Base-by-base conservation (phyloP, 2,888 invertebrate species). In the Lasioglossum oenotherae region DNA sequence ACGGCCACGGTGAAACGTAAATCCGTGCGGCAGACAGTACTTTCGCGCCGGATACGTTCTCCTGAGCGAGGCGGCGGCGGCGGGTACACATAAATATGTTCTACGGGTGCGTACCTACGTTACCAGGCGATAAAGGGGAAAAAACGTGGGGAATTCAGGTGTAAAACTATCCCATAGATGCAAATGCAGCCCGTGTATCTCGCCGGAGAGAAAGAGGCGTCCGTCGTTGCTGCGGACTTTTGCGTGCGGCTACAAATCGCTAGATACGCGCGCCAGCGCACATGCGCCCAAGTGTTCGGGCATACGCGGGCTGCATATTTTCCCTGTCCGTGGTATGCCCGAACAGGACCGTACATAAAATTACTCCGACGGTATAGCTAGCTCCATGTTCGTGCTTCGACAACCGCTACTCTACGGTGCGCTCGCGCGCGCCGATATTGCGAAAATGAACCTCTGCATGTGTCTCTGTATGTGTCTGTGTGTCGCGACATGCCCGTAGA, bases 151-250 rank as follows among this genome's bases (percentile, higher is more conserved):
- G 81, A 35, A 80, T 80, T 78, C 84, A 31, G 77, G 74, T 78
- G 85, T 78, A 84, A 85, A 85, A 83, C 75, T 82, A 79, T 74
- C 74, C 67, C 31, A n/a, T 35, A 35, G 77, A 78, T 80, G 83
- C 80, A 83, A 83, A 85, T 85, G 67, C 74, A 6, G 73, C 71
- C 64, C 77, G 72, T 74, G 80, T 83, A 84, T 83, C 67, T 80
- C 44, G 38, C 57, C 84, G 41, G 14, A 80, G 80, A 80, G 31
- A n/a, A n/a, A 31, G 80, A 44, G 74, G 60, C 73, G 72, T 49
- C 2, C 73, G 73, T 74, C 73, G 49, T 49, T 72, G 27, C 49
- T 27, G 49, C 73, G 49, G 31, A 74, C 73, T 74, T 35, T 49
- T 23, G 73, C 73, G 73, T 31, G 41, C 44, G 27, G 53, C 72